phyloP scores from a whole-genome alignment of 2,797 vertebrate genomes.

The Hipposideros larvatus region DNA sequence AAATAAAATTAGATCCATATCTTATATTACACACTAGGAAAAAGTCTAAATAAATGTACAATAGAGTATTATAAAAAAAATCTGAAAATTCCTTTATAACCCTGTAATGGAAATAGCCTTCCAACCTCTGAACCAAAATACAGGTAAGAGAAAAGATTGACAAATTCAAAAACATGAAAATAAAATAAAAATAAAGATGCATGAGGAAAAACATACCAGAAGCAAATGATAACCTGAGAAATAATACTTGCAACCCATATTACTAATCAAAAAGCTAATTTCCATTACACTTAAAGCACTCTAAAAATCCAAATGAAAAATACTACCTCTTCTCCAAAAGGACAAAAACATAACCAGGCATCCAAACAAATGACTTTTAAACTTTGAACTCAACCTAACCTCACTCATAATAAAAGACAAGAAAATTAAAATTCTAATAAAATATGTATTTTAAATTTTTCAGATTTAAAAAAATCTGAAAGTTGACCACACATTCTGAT shows the following conservation, averaged over 20 bases:
- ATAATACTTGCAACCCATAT: not conserved
- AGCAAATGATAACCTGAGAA: not conserved
- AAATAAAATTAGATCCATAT: not conserved
- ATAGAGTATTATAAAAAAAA: not conserved
- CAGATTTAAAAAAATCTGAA: not conserved
- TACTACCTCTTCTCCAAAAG: not conserved
- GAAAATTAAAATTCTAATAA: not conserved
- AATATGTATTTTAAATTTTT: not conserved
- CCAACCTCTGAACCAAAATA: not conserved
- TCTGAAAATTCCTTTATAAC: not conserved
- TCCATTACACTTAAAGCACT: not conserved
- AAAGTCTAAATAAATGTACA: not conserved
- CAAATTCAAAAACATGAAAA: conserved; percentile 10
- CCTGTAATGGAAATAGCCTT: not conserved
- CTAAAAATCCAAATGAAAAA: not conserved
- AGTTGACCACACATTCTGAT: not conserved
- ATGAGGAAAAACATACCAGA: not conserved
- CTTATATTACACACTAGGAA: not conserved
- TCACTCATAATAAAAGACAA: not conserved
- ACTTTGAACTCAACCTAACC: not conserved
- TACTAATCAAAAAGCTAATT: not conserved
- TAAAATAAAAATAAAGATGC: conserved; percentile 14
- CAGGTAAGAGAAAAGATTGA: not conserved
- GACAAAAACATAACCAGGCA: not conserved
- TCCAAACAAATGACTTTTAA: not conserved